Evolutionary conservation across 2,113 vertebrate species (phyloP).

Genomic region (Leucopsar rothschildi): DNA sequence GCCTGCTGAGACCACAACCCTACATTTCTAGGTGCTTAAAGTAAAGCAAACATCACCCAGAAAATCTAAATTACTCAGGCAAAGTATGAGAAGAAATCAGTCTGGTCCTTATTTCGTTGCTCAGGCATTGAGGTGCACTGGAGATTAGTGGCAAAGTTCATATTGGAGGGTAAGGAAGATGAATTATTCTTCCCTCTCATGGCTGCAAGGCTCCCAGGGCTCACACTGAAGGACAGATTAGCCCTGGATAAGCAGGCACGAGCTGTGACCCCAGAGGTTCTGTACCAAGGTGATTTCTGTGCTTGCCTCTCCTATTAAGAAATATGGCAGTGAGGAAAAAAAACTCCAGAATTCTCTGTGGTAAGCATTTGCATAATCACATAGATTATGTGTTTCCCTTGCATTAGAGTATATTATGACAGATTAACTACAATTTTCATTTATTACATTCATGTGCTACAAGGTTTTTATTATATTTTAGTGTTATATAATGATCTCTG

Average conservation of each 20-base stretch:
- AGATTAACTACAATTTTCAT: background rate
- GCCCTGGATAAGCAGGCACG: background rate
- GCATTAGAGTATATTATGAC: background rate
- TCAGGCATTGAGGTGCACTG: background rate
- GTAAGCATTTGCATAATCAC: background rate
- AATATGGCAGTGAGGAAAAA: background rate
- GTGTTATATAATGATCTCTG: background rate
- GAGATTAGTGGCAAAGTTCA: background rate
- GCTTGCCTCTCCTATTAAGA: background rate
- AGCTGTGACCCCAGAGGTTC: accelerated
- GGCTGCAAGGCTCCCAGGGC: background rate
- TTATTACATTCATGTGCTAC: background rate
- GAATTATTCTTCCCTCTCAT: background rate
- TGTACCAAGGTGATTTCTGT: background rate
- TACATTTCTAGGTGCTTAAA: background rate
- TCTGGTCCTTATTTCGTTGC: background rate
- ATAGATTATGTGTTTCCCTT: background rate
- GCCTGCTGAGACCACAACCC: background rate
- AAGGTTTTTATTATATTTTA: background rate
- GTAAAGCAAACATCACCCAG: background rate
- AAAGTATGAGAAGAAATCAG: background rate
- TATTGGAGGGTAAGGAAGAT: background rate
- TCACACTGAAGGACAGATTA: background rate
- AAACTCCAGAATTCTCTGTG: background rate
- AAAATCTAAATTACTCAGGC: background rate